Evolutionary conservation across 2,113 vertebrate species (phyloP).

Genomic region (Oryzias woworae): DNA sequence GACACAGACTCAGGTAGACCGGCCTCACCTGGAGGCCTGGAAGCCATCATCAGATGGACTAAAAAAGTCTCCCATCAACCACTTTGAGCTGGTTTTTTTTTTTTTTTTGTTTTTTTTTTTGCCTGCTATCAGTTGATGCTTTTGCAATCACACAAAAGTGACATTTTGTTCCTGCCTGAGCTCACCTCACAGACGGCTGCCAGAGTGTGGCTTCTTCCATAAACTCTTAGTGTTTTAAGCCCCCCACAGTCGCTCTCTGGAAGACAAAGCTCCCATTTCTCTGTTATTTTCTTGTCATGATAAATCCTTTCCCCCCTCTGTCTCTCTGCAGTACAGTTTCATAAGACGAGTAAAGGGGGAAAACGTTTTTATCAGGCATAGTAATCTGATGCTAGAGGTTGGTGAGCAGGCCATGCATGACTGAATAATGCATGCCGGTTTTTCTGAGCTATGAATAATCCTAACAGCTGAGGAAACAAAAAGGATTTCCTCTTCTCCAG

Average conservation of each 20-base stretch:
- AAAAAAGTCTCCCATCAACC: constrained; percentile 38
- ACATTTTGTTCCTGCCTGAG: constrained; percentile 21
- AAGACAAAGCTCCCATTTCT: constrained; percentile 47
- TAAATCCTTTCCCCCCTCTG: constrained; percentile 76
- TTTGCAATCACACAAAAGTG: constrained; percentile 20
- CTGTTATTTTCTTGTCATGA: not conserved
- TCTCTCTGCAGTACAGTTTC: constrained; percentile 93
- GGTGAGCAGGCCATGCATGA: constrained; percentile 75
- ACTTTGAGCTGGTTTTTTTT: constrained; percentile 17
- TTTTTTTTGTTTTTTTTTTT: constrained; percentile 20
- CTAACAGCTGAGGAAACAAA: constrained; percentile 22
- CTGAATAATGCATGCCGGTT: constrained; percentile 78
- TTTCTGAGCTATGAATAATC: constrained; percentile 37
- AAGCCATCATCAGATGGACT: constrained; percentile 36
- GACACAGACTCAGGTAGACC: constrained; percentile 79
- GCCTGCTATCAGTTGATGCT: constrained; percentile 23
- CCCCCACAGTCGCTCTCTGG: not conserved
- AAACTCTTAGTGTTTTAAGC: not conserved
- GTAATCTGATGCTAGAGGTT: constrained; percentile 99
- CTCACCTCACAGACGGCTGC: constrained; percentile 24
- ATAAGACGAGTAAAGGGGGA: constrained; percentile 93
- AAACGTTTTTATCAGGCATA: constrained; percentile 98
- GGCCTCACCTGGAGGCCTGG: constrained; percentile 24
- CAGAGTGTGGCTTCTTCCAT: constrained; percentile 19
- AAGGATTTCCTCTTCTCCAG: no score